Conservation (phyloP, 2,888 invertebrate species). For the Ernsta delagoae region DNA sequence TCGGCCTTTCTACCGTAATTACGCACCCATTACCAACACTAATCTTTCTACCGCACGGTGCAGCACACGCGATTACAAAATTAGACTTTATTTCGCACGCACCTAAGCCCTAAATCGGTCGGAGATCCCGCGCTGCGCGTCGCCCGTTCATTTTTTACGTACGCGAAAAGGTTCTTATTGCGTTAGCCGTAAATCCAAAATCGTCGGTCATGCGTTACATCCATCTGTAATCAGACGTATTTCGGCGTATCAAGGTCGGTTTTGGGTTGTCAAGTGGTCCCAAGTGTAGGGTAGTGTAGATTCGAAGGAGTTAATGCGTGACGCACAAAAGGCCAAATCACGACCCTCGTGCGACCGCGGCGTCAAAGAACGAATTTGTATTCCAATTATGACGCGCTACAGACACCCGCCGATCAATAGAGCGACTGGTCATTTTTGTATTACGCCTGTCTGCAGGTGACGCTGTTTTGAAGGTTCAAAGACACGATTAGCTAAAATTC, state of each 20-base stretch:
- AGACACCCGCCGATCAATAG: slow-evolving; percentile 56
- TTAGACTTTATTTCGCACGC: slow-evolving; percentile 49
- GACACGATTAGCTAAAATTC: too few relatives aligned
- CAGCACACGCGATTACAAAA: slow-evolving; percentile 47
- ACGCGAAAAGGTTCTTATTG: slow-evolving; percentile 70
- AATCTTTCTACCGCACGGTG: slow-evolving; percentile 62
- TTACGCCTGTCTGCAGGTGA: slow-evolving; percentile 27
- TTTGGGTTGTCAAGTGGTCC: slow-evolving; percentile 47
- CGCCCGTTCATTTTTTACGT: slow-evolving; percentile 49
- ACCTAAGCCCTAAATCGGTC: slow-evolving; percentile 48
- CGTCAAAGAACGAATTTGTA: slow-evolving; percentile 83
- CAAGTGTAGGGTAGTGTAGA: slow-evolving; percentile 64
- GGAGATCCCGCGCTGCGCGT: slow-evolving; percentile 16
- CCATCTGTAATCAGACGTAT: slow-evolving; percentile 41
- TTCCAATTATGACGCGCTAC: slow-evolving; percentile 78
- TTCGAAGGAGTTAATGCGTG: slow-evolving; percentile 83
- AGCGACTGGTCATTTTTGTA: slow-evolving; percentile 43
- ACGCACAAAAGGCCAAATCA: slow-evolving; percentile 84
- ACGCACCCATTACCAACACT: slow-evolving; percentile 79
- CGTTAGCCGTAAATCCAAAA: slow-evolving; percentile 68
- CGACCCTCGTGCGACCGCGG: slow-evolving; percentile 69
- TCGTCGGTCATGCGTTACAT: slow-evolving; percentile 52
- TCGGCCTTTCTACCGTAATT: slow-evolving; percentile 83
- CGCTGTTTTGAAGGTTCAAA: neutral
- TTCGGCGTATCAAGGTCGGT: slow-evolving; percentile 51